Evolutionary conservation across 2,888 invertebrate genomes (phyloP), one percentile per base, ranked within the genome.

Genomic region (Platycnemis pennipes): DNA sequence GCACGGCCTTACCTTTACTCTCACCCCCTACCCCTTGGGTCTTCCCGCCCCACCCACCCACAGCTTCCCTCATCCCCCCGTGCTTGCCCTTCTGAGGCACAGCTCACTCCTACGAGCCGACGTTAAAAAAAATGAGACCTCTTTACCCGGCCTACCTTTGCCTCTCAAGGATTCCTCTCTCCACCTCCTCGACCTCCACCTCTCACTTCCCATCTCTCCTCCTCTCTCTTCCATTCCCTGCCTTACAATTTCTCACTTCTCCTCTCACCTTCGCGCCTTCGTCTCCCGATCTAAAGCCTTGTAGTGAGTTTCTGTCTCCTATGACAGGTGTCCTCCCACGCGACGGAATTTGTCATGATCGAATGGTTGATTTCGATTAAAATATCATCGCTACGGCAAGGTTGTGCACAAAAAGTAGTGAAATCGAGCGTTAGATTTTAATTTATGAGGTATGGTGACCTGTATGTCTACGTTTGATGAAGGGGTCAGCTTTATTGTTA

Each of bases 71-170:
- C 46, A 26, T 44, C 37, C 37, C 49, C 56, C 26, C 53, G n/a
- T n/a, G n/a, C 63, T 16, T 49, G 19, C 63, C 37, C 77, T 8
- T 37, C 31, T 37, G 77, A 77, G 31, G 37, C 77, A 77, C 31
- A 37, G 77, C 77, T 77, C 77, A 37, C 77, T 37, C 77, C 37
- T 22, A 77, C 77, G 77, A 37, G 37, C 77, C 77, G 77, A 31
- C 77, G 77, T 77, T 69, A 77, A 77, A 77, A 63, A 77, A 77
- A 77, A 77, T 77, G 77, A 77, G 77, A 37, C 77, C 77, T 77
- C 77, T 77, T 77, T 77, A 77, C 77, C 77, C 63, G 63, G 63
- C 26, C 26, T 49, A 49, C 49, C 49, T 49, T 49, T 49, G 19
- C 49, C 49, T 49, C 49, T 49, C 49, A 49, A 49, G 49, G 49